These are phyloP conservation scores for Odontocolon sp. DNA, from an alignment of 2,888 invertebrate species.

Conservation along the genomic window DNA sequence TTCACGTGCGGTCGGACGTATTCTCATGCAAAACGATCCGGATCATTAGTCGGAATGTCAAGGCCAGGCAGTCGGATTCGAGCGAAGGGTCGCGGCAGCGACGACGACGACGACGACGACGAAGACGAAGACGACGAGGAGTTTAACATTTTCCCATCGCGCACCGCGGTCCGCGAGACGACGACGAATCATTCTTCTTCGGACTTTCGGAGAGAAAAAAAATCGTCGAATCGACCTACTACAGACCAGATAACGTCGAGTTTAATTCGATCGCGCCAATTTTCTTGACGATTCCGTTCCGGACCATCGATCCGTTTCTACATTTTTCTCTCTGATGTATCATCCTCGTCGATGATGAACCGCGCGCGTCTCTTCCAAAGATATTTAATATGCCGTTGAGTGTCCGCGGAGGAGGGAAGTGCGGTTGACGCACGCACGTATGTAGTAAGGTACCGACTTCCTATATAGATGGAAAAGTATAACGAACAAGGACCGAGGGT, in stretches of 20 bases:
- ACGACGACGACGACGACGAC: no score
- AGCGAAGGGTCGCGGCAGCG: not conserved
- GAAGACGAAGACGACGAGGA: no score
- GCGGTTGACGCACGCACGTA: not conserved
- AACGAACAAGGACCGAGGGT: not conserved
- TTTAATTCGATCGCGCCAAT: no score
- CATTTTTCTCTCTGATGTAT: no score
- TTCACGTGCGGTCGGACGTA: constrained; percentile 54
- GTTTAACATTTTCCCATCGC: constrained; percentile 32
- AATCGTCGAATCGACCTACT: no score
- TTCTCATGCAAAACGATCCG: constrained; percentile 65
- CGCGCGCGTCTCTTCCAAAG: not conserved
- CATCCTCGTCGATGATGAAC: not conserved
- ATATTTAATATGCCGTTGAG: constrained; percentile 34
- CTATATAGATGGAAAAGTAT: constrained; percentile 1
- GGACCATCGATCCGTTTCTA: no score
- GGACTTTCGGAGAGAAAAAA: not conserved
- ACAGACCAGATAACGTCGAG: no score
- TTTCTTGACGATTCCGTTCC: no score
- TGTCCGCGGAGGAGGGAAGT: not conserved
- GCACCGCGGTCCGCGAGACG: no score
- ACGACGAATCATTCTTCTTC: constrained; percentile 41
- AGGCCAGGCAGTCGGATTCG: constrained; percentile 63
- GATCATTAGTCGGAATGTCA: constrained; percentile 71
- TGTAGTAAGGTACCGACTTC: no score